Base-by-base conservation (phyloP, 2,888 invertebrate genomes). In the Pristionchus arcanus region DNA sequence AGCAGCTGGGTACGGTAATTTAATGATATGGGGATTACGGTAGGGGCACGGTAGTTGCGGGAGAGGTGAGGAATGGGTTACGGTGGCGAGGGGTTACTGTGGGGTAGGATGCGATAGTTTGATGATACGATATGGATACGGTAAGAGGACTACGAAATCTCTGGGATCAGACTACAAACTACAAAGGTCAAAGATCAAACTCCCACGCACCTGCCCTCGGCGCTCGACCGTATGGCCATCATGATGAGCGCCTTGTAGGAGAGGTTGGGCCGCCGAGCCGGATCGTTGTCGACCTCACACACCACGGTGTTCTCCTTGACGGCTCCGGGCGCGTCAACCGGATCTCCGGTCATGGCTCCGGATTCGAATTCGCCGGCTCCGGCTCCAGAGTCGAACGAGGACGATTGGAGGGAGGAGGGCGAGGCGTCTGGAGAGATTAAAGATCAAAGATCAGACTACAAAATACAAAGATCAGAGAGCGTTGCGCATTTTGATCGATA, bases 161-260 rank as follows among this genome's bases (percentile, higher is more conserved):
- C 81, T 53, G 49, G 16, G 81, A 81, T 37, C 49, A 81, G 21
- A n/a, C 25, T 77, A 11, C 25, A 77, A 42, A 77, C 25, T 37
- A 77, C 28, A 42, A 77, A 31, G 42, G 25, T 42, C 77, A 77
- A 77, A 77, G 77, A 49, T 25, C 42, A 77, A 31, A 15, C 9
- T 37, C 21, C 34, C 96, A 19, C 66, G 31, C 42, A 90, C 90
- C 91, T 90, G 95, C 98, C 98, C 94, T 98, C 98, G 0, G 97
- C 97, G 95, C 98, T 98, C 95, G 97, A 97, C 53, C 98, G 96
- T 87, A 99, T 99, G 11, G 99, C 99, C 98, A 99, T 99, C 98
- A 99, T 99, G 94, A 99, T 99, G 81, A 99, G 96, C 0, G 99
- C 98, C 96, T 99, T 99, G 96, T 99, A 99, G 95, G 98, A 98